A percentile compares a stretch with the other conserved stretches of the same genome.
Conservation (phyloP, 2,113 vertebrate species). For the Caranx melampygus region DNA sequence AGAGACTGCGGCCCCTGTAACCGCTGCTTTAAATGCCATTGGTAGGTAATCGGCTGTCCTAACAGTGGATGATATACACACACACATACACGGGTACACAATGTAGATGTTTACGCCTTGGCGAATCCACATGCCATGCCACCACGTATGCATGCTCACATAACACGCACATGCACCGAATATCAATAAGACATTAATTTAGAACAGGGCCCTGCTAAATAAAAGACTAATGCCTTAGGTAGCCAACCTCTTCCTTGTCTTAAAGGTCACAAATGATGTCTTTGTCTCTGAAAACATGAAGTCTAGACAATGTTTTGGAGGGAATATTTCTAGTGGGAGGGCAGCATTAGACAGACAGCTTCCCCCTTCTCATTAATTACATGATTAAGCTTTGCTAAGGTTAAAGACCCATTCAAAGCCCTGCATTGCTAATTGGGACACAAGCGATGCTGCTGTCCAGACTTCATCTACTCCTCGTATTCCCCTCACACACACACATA, state of each 20-base stretch:
- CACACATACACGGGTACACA: slow-evolving; percentile 4
- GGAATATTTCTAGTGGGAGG: slow-evolving; percentile 37
- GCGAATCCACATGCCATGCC: slow-evolving; percentile 13
- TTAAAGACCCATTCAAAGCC: slow-evolving; percentile 71
- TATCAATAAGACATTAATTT: slow-evolving; percentile 59
- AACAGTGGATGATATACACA: slow-evolving; percentile 29
- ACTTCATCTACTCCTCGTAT: slow-evolving; percentile 39
- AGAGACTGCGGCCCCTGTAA: slow-evolving; percentile 28
- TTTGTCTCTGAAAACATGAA: slow-evolving; percentile 54
- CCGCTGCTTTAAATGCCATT: slow-evolving; percentile 54
- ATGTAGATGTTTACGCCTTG: slow-evolving; percentile 1
- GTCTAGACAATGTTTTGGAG: slow-evolving; percentile 55
- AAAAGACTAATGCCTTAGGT: slow-evolving; percentile 56
- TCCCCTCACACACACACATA: slow-evolving; percentile 30
- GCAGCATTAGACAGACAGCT: slow-evolving; percentile 32
- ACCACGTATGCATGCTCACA: background rate
- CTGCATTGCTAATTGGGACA: slow-evolving; percentile 71
- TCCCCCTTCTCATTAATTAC: slow-evolving; percentile 68
- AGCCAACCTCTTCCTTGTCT: slow-evolving; percentile 55
- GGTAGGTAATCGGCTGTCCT: slow-evolving; percentile 57
- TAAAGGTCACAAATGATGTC: slow-evolving; percentile 73
- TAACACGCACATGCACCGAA: background rate
- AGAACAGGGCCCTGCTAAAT: slow-evolving; percentile 43
- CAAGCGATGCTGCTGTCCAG: slow-evolving; percentile 51
- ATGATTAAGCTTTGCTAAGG: slow-evolving; percentile 73